Evolutionary conservation across 2,888 invertebrate species (phyloP).

Genomic region (Salticus scenicus): DNA sequence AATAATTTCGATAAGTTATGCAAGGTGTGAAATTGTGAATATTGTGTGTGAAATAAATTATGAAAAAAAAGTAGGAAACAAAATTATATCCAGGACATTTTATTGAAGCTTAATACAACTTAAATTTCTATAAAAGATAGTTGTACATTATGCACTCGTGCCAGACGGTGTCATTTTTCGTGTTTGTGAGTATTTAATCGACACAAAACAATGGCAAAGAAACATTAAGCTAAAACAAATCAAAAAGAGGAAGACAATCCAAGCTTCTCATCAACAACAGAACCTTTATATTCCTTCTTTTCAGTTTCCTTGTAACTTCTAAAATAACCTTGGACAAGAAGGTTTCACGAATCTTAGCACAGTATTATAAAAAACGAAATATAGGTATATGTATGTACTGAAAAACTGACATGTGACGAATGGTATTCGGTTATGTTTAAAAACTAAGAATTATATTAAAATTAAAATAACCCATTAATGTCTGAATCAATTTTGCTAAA

Average conservation of each 20-base stretch:
- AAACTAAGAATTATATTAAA: too few relatives aligned
- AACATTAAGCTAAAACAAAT: constrained; percentile 26
- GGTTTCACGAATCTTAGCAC: not conserved
- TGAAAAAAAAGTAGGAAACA: not conserved
- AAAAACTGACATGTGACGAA: too few relatives aligned
- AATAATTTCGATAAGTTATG: too few relatives aligned
- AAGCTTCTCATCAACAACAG: not conserved
- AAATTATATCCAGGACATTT: constrained; percentile 15
- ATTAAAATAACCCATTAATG: too few relatives aligned
- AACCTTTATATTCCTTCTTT: not conserved
- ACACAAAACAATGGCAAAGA: not conserved
- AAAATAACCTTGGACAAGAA: constrained; percentile 46
- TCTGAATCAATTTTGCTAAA: too few relatives aligned
- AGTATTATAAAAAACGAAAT: not conserved
- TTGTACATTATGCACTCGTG: constrained; percentile 59
- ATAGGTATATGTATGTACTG: too few relatives aligned
- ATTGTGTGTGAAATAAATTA: too few relatives aligned
- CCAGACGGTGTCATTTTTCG: constrained; percentile 56
- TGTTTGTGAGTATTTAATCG: not conserved
- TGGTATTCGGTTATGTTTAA: too few relatives aligned
- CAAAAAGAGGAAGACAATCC: constrained; percentile 5
- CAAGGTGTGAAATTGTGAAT: too few relatives aligned
- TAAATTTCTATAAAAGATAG: constrained; percentile 61
- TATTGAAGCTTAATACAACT: constrained; percentile 48
- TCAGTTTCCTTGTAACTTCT: not conserved